Percentiles rank a stretch among this genome's conserved stretches.
phyloP scores from a whole-genome alignment of 2,113 vertebrate species.

The Urocolius indicus region DNA sequence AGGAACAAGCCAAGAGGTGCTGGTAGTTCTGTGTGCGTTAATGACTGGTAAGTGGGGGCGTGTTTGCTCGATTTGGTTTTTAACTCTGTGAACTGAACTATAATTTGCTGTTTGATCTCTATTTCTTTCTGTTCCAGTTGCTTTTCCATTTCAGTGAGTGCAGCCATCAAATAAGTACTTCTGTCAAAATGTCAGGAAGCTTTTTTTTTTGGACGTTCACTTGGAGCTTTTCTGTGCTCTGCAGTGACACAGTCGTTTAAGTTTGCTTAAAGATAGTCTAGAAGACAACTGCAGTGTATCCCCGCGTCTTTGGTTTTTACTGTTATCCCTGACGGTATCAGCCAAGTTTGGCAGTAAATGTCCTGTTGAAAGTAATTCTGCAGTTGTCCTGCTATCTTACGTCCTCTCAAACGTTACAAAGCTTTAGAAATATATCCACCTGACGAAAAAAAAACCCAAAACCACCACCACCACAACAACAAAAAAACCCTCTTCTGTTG shows the following conservation, averaged over 20 bases:
- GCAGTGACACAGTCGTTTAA: neutral
- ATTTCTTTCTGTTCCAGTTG: neutral
- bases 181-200: neutral
- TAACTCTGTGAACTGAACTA: neutral
- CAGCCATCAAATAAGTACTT: neutral
- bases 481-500: neutral
- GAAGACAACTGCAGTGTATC: neutral
- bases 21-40: neutral
- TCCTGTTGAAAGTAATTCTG: neutral
- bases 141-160: neutral
- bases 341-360: neutral
- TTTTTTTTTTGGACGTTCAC: neutral
- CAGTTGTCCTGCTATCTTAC: neutral
- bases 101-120: neutral
- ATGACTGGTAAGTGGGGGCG: slow-evolving; percentile 44
- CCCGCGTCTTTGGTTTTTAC: neutral
- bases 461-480: no score
- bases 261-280: neutral
- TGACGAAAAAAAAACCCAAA: neutral
- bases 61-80: neutral
- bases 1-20: neutral
- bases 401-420: neutral
- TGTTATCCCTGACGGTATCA: neutral
- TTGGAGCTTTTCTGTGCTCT: slow-evolving; percentile 4
- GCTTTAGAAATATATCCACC: neutral